Evolutionary conservation across 2,113 vertebrate species (phyloP).

Genomic region (Sula dactylatra): DNA sequence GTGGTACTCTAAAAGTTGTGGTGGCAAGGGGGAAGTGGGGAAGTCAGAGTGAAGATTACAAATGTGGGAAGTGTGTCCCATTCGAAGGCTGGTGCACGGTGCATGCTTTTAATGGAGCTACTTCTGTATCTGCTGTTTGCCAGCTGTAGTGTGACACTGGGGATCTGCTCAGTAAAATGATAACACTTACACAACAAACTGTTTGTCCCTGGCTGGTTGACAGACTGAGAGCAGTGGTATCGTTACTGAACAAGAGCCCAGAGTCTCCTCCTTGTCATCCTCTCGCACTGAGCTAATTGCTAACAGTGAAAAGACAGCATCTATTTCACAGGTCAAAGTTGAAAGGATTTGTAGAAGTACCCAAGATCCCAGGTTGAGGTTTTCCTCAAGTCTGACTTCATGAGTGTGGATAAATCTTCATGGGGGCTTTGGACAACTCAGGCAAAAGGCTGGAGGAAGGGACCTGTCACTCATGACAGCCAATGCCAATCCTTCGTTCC

Average conservation of each 20-base stretch:
- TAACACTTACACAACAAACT: constrained; percentile 38
- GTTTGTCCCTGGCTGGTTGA: constrained; percentile 49
- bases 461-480: not conserved
- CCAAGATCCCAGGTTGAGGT: rapidly evolving
- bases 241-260: constrained; percentile 17
- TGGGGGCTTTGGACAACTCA: not conserved
- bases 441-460: not conserved
- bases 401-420: not conserved
- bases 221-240: not conserved
- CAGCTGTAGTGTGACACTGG: constrained; percentile 46
- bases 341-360: not conserved
- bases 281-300: not conserved
- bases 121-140: constrained; percentile 35
- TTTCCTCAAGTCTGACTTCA: not conserved
- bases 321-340: not conserved
- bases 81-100: not conserved
- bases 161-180: constrained; percentile 32
- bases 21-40: not conserved
- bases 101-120: not conserved
- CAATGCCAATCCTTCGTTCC: not conserved
- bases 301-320: not conserved
- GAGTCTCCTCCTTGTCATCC: not conserved
- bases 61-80: not conserved
- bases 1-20: not conserved
- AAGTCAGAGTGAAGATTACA: not conserved